A percentile compares a stretch with the other conserved stretches of the same genome.
phyloP scores from a whole-genome alignment of 1,140 invertebrate genomes.

The Ceratoteleas bidentatus region DNA sequence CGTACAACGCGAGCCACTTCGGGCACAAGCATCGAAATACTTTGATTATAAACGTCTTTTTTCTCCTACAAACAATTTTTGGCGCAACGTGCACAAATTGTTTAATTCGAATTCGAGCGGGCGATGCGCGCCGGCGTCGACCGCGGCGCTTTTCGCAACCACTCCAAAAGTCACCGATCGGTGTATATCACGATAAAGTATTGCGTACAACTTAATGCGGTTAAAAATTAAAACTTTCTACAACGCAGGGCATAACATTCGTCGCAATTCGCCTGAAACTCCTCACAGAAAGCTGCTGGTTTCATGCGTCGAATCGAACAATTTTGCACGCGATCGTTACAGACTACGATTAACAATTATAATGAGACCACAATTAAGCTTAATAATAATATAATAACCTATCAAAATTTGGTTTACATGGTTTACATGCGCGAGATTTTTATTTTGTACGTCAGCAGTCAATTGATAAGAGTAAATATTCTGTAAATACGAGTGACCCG shows the following conservation, averaged over 20 bases:
- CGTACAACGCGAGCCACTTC: background rate
- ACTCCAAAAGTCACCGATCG: too few relatives aligned
- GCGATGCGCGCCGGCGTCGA: too few relatives aligned
- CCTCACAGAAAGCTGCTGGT: too few relatives aligned
- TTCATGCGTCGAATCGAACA: constrained; percentile 43
- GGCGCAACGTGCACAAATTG: constrained; percentile 33
- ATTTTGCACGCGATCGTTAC: constrained; percentile 36
- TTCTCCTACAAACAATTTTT: background rate
- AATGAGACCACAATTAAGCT: constrained; percentile 63
- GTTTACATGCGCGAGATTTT: constrained; percentile 54
- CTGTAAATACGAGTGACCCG: constrained; percentile 14
- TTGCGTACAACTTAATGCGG: too few relatives aligned
- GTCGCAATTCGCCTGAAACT: too few relatives aligned
- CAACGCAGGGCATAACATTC: too few relatives aligned
- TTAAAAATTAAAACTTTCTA: too few relatives aligned
- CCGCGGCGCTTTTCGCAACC: too few relatives aligned
- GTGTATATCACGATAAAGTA: too few relatives aligned
- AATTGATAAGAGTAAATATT: constrained; percentile 48
- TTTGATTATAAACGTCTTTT: constrained; percentile 7
- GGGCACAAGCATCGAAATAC: constrained; percentile 8
- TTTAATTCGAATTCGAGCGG: constrained; percentile 30
- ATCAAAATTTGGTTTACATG: constrained; percentile 60
- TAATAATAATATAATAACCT: constrained; percentile 53
- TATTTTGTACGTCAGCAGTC: constrained; percentile 62
- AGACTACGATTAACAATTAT: constrained; percentile 48